A percentile compares a stretch with the other conserved stretches of the same genome.
Evolutionary conservation across 2,888 invertebrate genomes (phyloP).

Genomic region (Cantharis rufa): DNA sequence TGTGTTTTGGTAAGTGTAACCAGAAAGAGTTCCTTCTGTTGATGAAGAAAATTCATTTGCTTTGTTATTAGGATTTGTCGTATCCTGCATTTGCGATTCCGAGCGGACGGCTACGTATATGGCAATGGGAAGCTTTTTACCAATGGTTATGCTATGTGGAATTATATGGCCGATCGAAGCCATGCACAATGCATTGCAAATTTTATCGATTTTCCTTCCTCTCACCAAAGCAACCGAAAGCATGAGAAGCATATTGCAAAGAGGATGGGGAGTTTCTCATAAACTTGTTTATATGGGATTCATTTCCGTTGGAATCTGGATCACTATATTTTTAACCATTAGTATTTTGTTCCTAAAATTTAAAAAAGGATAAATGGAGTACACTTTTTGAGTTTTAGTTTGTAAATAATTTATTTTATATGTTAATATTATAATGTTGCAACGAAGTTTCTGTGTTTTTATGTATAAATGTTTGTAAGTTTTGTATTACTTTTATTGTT

Average conservation of each 20-base stretch:
- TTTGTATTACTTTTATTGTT: background rate
- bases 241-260: constrained; percentile 80
- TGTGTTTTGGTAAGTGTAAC: constrained; percentile 80
- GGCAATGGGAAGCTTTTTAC: constrained; percentile 83
- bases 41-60: too few species aligned
- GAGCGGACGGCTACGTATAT: constrained; percentile 85
- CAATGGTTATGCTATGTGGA: constrained; percentile 84
- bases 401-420: background rate
- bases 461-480: background rate
- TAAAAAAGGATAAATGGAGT: constrained; percentile 69
- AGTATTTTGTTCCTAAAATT: constrained; percentile 79
- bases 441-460: background rate
- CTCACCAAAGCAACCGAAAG: constrained; percentile 90
- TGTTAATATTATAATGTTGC: background rate
- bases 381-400: background rate
- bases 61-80: constrained; percentile 73
- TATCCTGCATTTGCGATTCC: constrained; percentile 78
- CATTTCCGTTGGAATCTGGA: constrained; percentile 84
- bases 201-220: constrained; percentile 82
- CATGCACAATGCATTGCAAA: constrained; percentile 75
- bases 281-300: constrained; percentile 89
- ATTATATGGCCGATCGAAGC: constrained; percentile 96
- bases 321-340: constrained; percentile 77
- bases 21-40: too few species aligned
- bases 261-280: constrained; percentile 83